Base-by-base conservation (phyloP, 2,888 invertebrate species). In the Cantharis rufa region DNA sequence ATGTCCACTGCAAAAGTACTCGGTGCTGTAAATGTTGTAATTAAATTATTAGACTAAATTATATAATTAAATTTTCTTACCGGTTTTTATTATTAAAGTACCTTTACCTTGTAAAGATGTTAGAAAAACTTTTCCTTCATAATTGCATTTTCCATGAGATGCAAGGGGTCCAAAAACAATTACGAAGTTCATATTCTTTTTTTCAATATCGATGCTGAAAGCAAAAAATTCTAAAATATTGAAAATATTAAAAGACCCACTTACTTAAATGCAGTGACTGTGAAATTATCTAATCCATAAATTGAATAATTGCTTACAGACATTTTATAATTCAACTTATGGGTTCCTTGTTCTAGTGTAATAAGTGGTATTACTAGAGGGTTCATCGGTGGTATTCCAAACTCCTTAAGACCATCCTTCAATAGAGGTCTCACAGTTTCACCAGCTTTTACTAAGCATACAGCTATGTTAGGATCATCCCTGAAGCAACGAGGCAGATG, bases 281-380 rank as follows among this genome's bases (percentile, higher is more conserved):
- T 63, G 63, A 18, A 63, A 63, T 13, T 16, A 13, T 18, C 13
- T 18, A 63, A 18, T 63, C 63, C 63, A 18, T 16, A 11, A 18
- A 18, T 9, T 9, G 62, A 61, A 16, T 18, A 18, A 13, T 70
- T 62, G 15, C 10, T 61, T 9, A 70, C 3, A 21, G 18, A 1
- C 18, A 32, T 11, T 48, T 70, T 70, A 7, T 21, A 32, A 15
- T 18, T 21, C 9, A 70, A 18, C 7, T 61, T 70, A 0, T 21
- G n/a, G 0, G 90, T 89, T 77, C 89, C 89, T 77, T 92, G 92
- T 74, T 92, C 88, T 2, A 92, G 85, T 63, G 91, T 87, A 63
- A 92, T 89, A 82, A 90, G 90, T 18, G 92, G 91, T 13, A 92
- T 88, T 77, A 88, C 87, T 68, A 92, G 84, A 0, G 92, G 92